Evolutionary conservation across 2,797 vertebrate species (phyloP).

Genomic region (Acanthornis magna): DNA sequence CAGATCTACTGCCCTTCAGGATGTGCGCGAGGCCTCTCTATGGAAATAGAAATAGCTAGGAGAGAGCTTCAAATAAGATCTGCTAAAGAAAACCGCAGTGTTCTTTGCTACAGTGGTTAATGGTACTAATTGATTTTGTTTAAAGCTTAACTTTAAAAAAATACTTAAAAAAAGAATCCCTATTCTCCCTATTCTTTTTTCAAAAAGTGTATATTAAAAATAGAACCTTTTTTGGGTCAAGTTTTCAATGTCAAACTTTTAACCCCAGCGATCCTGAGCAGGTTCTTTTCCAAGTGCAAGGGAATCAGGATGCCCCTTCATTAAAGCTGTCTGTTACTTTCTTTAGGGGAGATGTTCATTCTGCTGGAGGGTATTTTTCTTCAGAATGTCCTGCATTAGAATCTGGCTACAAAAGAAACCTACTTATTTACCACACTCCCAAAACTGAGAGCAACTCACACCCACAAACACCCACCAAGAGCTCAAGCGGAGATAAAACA

Average conservation of each 20-base stretch:
- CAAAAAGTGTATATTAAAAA: neutral
- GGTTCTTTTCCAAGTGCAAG: neutral
- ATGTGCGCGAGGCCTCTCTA: neutral
- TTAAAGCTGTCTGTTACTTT: neutral
- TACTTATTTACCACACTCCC: neutral
- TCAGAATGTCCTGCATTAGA: neutral
- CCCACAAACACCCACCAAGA: neutral
- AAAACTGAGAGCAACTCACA: neutral
- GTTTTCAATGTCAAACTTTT: neutral
- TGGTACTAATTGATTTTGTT: neutral
- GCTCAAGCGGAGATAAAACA: neutral
- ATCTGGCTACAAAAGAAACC: neutral
- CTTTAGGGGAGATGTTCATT: neutral
- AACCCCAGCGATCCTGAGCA: rapidly evolving
- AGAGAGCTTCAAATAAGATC: neutral
- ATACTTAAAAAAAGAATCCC: neutral
- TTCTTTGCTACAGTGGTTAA: neutral
- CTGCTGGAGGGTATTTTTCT: neutral
- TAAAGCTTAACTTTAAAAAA: neutral
- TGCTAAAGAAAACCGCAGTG: neutral
- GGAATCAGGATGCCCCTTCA: neutral
- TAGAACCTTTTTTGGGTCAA: rapidly evolving
- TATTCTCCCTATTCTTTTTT: neutral
- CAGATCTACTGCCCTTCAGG: neutral
- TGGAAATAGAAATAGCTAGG: neutral